Conservation (phyloP, 2,797 vertebrate genomes). For the Hoplostethus mediterraneus region DNA sequence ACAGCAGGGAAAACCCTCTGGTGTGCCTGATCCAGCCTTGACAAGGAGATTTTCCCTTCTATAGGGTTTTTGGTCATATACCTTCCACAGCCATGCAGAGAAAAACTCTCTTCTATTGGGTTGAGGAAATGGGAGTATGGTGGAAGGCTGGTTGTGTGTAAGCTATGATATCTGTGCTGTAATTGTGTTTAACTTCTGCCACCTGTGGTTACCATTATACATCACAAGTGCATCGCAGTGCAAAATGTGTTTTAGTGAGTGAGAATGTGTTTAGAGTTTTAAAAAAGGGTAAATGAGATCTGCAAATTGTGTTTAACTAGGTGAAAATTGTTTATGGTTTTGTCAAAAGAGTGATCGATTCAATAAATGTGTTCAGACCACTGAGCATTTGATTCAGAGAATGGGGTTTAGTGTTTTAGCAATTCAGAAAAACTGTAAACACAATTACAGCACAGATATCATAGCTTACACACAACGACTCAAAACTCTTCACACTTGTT, state of each 20-base stretch:
- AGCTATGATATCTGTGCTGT: neutral
- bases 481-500: neutral
- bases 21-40: slow-evolving; percentile 11
- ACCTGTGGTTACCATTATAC: neutral
- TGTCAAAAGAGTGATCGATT: too few species aligned
- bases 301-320: too few species aligned
- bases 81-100: slow-evolving; percentile 2
- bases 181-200: neutral
- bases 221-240: neutral
- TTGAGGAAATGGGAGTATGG: neutral
- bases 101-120: slow-evolving; percentile 10
- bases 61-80: slow-evolving; percentile 3
- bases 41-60: neutral
- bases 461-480: neutral
- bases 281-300: too few species aligned
- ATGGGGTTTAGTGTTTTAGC: too few species aligned
- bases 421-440: too few species aligned
- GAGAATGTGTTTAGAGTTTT: slow-evolving; percentile 1
- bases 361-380: too few species aligned
- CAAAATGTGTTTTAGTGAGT: neutral
- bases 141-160: slow-evolving; percentile 1
- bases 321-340: too few species aligned
- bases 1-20: slow-evolving; percentile 1
- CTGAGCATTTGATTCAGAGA: too few species aligned
- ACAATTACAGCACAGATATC: neutral